These are phyloP conservation scores for Lepidocyrtinus sp. DNA, from an alignment of 2,888 invertebrate species.

Conservation along the genomic window DNA sequence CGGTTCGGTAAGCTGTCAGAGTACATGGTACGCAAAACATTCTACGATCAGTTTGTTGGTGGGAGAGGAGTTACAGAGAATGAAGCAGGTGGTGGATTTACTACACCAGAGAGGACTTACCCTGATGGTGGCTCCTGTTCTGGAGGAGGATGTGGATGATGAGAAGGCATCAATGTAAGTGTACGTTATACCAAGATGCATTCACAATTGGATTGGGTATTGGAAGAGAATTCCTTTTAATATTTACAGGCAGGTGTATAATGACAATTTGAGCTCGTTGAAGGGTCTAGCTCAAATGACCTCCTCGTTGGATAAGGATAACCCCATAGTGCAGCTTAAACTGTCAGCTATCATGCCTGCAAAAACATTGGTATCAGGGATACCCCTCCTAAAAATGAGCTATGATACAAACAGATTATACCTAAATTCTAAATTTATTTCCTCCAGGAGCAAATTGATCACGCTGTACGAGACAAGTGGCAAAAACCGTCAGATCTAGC, in stretches of 20 bases:
- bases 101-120: conserved; percentile 71
- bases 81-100: conserved; percentile 70
- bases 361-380: conserved; percentile 72
- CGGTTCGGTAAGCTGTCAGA: conserved; percentile 70
- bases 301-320: conserved; percentile 66
- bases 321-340: conserved; percentile 71
- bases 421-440: conserved; percentile 43
- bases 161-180: conserved; percentile 62
- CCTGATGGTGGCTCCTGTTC: conserved; percentile 72
- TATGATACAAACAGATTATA: conserved; percentile 32
- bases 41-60: conserved; percentile 74
- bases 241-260: conserved; percentile 68
- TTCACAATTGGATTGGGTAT: neutral
- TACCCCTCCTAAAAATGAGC: too few relatives aligned
- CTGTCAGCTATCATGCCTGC: conserved; percentile 72
- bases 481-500: neutral
- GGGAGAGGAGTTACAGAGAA: conserved; percentile 71
- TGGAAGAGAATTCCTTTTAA: neutral
- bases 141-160: conserved; percentile 72
- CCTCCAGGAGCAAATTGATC: conserved; percentile 27
- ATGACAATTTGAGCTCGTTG: conserved; percentile 70
- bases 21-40: conserved; percentile 71
- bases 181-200: neutral
- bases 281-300: conserved; percentile 69
- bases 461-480: conserved; percentile 17